A percentile compares a stretch with the other conserved stretches of the same genome.
Evolutionary conservation across 2,797 vertebrate species (phyloP).

Genomic region (Pseudomugil gertrudae): DNA sequence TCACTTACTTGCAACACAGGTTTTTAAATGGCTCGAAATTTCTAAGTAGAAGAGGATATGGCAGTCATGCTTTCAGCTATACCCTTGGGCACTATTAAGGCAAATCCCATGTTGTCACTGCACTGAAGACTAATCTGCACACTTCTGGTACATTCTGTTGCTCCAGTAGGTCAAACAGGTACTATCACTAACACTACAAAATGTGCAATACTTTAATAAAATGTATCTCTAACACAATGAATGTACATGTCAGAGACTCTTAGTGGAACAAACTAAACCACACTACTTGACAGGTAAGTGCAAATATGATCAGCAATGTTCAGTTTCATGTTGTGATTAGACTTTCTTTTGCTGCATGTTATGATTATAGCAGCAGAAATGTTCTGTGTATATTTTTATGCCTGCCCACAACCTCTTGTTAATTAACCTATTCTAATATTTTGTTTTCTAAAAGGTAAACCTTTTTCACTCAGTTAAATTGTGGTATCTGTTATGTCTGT

Average conservation of each 20-base stretch:
- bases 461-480: neutral
- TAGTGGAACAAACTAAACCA: conserved; percentile 5
- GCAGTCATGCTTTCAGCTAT: conserved; percentile 2
- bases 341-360: neutral
- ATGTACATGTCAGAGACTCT: neutral
- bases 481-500: neutral
- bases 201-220: neutral
- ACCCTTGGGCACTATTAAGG: conserved; percentile 9
- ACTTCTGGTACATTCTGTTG: conserved; percentile 5
- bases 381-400: neutral
- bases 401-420: neutral
- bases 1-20: conserved; percentile 44
- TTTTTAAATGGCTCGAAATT: conserved; percentile 37
- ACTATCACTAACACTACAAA: neutral
- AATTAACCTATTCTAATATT: neutral
- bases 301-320: neutral
- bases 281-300: conserved; percentile 25
- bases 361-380: neutral
- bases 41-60: neutral
- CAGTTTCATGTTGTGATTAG: neutral
- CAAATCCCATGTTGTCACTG: conserved; percentile 17
- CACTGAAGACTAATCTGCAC: conserved; percentile 9
- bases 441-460: neutral
- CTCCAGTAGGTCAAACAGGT: neutral
- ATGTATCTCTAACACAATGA: neutral